phyloP scores from a whole-genome alignment of 2,113 vertebrate species.

The Otocyon megalotis region DNA sequence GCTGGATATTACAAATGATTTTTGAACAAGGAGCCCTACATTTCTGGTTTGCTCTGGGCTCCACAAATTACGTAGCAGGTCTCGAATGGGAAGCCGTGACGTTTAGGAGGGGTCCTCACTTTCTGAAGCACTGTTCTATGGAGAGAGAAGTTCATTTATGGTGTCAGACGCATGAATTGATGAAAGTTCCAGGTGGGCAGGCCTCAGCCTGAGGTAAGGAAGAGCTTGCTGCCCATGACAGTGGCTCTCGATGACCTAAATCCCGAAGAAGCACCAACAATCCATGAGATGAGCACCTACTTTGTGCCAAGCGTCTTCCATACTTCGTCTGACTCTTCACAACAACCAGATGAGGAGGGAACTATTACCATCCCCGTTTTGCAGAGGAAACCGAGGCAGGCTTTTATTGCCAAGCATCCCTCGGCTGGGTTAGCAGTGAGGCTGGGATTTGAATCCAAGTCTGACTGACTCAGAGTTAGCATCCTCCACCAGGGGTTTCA shows the following conservation, averaged over 20 bases:
- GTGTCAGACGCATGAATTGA: background rate
- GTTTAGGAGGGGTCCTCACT: background rate
- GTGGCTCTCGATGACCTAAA: no score
- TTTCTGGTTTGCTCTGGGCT: background rate
- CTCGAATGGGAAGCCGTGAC: background rate
- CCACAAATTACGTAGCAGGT: background rate
- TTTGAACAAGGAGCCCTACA: background rate
- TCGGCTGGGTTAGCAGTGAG: background rate
- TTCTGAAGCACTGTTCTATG: background rate
- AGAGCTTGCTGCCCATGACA: background rate
- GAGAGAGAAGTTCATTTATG: background rate
- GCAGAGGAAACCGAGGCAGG: background rate
- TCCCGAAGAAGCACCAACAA: background rate
- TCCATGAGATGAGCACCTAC: accelerated
- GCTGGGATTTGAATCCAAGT: background rate
- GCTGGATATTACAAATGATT: background rate
- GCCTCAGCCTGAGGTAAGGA: background rate
- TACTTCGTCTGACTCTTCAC: background rate
- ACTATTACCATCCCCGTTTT: background rate
- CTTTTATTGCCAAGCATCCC: background rate
- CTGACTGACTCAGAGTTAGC: background rate
- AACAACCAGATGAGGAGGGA: accelerated
- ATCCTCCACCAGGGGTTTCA: background rate
- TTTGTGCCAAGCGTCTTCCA: background rate
- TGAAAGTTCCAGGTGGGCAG: background rate